Evolutionary conservation across 2,888 invertebrate genomes (phyloP), one percentile per base, ranked within the genome.

Genomic region (Hoplodrina ambigua): DNA sequence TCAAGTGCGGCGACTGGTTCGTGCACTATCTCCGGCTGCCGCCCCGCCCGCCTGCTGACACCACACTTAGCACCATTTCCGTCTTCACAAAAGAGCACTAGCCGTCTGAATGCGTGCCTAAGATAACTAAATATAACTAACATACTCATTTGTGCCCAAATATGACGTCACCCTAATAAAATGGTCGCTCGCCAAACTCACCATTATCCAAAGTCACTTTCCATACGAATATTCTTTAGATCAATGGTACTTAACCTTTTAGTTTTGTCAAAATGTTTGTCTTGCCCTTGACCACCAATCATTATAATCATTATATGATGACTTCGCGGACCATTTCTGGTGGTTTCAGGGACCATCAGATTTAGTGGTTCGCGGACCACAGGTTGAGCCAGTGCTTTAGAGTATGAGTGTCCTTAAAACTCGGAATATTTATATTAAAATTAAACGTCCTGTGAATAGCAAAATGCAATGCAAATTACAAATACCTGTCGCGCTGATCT

Each of bases 11-110:
- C 64, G 74, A 69, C 75, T 75, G 74, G 84, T 85, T 88, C 91
- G 91, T 91, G 92, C 89, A 90, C 89, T 90, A 92, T 91, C 91
- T 86, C 86, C 75, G 60, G 53, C 67, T 72, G 80, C 66, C 77
- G 61, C 46, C 67, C 72, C 67, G 69, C 72, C 74, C 65, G 78
- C 56, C 69, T 84, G 89, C 91, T 91, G 90, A 90, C 91, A 87
- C 85, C 85, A 88, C 92, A 92, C 92, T 92, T 91, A 89, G 86
- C 83, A 86, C 87, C 87, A 86, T 90, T 91, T 91, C 91, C 91
- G 87, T 80, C 84, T 87, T 79, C 86, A 85, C 86, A 81, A 82
- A 84, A 86, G 89, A 81, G 78, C 78, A 74, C 84, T 85, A 78
- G 75, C 65, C 77, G 74, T 76, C 72, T 79, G 63, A 71, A 69